phyloP scores from a whole-genome alignment of 2,113 vertebrate genomes.

The Mormyrus iriodes region DNA sequence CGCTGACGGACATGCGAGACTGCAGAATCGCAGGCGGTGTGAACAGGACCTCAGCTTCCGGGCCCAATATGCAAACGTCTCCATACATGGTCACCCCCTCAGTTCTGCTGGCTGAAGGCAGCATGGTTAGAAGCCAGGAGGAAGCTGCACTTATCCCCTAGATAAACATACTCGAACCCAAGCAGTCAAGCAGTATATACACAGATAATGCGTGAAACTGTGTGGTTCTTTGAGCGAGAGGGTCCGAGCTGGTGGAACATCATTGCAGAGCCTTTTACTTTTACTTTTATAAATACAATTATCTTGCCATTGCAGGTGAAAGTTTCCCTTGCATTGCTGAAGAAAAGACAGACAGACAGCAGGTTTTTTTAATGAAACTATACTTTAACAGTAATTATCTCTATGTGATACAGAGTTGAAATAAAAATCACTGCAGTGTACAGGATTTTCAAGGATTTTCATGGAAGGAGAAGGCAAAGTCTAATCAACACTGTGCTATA shows the following conservation, averaged over 20 bases:
- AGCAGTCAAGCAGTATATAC: background rate
- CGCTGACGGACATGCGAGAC: background rate
- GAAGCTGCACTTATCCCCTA: background rate
- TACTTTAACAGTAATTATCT: constrained; percentile 77
- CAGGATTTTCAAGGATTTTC: constrained; percentile 55
- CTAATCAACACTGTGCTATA: constrained; percentile 12
- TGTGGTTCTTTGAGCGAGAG: background rate
- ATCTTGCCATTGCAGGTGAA: background rate
- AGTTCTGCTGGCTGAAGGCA: background rate
- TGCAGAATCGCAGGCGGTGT: background rate
- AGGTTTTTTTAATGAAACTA: constrained; percentile 69
- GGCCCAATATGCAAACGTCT: background rate
- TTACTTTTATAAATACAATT: background rate
- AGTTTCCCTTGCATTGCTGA: background rate
- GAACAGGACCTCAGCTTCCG: background rate
- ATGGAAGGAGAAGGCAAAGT: constrained; percentile 41
- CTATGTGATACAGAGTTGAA: constrained; percentile 72
- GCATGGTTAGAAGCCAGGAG: background rate
- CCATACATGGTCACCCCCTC: background rate
- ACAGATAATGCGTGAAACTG: background rate
- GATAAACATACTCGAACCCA: background rate
- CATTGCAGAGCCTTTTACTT: background rate
- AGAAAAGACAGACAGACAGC: constrained; percentile 39
- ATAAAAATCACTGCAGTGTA: constrained; percentile 71
- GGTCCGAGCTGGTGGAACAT: background rate